Evolutionary conservation across 2,888 invertebrate species (phyloP).

Genomic region (Drosophila formosana): DNA sequence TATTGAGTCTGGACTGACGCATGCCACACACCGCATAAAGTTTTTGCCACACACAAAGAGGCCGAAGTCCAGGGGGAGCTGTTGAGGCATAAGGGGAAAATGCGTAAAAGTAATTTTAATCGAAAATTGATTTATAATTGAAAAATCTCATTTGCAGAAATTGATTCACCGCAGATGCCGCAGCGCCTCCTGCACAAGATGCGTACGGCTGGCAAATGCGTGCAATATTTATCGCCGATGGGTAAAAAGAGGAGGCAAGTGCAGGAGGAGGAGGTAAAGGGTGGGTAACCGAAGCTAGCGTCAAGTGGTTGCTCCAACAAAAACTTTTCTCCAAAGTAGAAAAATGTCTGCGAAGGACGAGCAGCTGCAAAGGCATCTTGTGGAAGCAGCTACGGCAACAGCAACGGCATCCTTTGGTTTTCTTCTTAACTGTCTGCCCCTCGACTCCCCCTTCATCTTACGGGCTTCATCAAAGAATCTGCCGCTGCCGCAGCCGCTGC

Average conservation of each 20-base stretch:
- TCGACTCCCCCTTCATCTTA: constrained; percentile 11
- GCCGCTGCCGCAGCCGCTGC: constrained; percentile 22
- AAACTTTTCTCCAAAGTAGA: constrained; percentile 69
- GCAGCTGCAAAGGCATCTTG: constrained; percentile 57
- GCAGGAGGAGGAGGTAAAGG: constrained; percentile 7
- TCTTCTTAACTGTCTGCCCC: constrained; percentile 18
- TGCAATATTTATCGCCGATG: constrained; percentile 69
- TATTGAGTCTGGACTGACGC: constrained; percentile 1
- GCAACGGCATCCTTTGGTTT: constrained; percentile 54
- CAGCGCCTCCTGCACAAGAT: constrained; percentile 57
- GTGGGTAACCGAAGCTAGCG: constrained; percentile 59
- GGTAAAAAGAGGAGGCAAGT: neutral
- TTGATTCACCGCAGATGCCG: constrained; percentile 83
- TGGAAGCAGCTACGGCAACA: constrained; percentile 49
- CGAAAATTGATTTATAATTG: constrained; percentile 86
- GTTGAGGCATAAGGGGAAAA: constrained; percentile 59
- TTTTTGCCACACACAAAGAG: constrained; percentile 33
- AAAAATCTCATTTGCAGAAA: constrained; percentile 84
- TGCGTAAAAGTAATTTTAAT: constrained; percentile 85
- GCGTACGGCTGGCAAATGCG: constrained; percentile 62
- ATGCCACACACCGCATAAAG: constrained; percentile 27
- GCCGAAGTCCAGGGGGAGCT: constrained; percentile 1
- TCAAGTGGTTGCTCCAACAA: constrained; percentile 77
- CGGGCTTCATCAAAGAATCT: constrained; percentile 62
- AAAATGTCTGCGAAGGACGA: constrained; percentile 71